Conservation (phyloP, 1,140 invertebrate genomes). For the Diploscapter pachys region DNA sequence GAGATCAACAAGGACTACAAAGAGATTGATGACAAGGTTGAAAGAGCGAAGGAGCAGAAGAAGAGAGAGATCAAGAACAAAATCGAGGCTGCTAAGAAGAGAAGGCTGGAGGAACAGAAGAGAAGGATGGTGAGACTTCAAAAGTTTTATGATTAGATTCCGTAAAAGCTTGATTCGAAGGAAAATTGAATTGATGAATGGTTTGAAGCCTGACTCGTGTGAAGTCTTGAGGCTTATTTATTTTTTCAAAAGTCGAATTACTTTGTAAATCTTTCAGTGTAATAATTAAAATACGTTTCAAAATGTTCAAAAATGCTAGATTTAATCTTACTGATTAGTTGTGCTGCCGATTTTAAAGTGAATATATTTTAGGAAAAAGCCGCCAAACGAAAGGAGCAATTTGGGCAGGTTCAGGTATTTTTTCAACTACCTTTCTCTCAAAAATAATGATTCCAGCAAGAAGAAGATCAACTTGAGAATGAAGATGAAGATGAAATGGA, state of each 20-base stretch:
- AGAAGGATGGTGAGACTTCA: conserved; percentile 5
- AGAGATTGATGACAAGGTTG: conserved; percentile 24
- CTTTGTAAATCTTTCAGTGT: too few species aligned
- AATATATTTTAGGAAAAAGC: too few species aligned
- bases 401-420: too few species aligned
- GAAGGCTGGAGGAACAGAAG: conserved; percentile 7
- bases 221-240: too few species aligned
- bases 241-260: too few species aligned
- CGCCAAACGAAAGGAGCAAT: too few species aligned
- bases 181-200: background rate
- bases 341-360: too few species aligned
- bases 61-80: conserved; percentile 21
- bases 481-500: conserved; percentile 2
- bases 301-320: too few species aligned
- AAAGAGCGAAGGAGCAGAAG: conserved; percentile 27
- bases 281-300: too few species aligned
- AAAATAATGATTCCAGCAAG: background rate
- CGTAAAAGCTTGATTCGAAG: conserved; percentile 10
- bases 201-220: too few species aligned
- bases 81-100: conserved; percentile 15
- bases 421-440: too few species aligned
- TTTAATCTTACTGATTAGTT: too few species aligned
- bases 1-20: conserved; percentile 31
- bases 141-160: background rate
- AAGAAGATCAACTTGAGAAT: background rate